Evolutionary conservation across 2,113 vertebrate genomes (phyloP).

Genomic region (Poeciliopsis prolifica): DNA sequence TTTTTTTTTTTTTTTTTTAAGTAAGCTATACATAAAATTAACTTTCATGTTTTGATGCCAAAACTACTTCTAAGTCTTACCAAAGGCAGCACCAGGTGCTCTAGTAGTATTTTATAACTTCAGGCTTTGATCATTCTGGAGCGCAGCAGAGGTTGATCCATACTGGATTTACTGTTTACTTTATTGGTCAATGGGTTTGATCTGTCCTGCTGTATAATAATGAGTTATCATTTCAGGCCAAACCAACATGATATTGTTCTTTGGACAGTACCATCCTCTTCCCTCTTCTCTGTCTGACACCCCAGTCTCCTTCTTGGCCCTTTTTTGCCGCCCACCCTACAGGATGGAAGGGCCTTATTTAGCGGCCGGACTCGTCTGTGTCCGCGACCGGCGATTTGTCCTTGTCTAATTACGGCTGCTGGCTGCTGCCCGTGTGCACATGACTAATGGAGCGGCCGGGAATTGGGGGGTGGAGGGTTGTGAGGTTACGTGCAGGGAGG

Average conservation of each 20-base stretch:
- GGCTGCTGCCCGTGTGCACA: conserved; percentile 87
- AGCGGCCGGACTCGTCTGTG: conserved; percentile 82
- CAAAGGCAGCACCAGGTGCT: neutral
- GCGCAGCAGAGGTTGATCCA: neutral
- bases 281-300: conserved; percentile 36
- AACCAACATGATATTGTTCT: conserved; percentile 44
- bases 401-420: conserved; percentile 96
- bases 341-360: conserved; percentile 83
- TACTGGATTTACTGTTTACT: conserved; percentile 34
- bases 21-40: too few relatives aligned
- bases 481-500: conserved; percentile 74
- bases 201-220: conserved; percentile 62
- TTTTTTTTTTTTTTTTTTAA: too few relatives aligned
- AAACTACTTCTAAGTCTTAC: neutral
- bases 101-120: neutral
- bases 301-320: conserved; percentile 62
- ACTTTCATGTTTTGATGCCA: neutral
- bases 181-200: conserved; percentile 14
- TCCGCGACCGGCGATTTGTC: conserved; percentile 85
- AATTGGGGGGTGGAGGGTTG: conserved; percentile 75
- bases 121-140: neutral
- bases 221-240: conserved; percentile 53
- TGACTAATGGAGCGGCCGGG: conserved; percentile 88
- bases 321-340: conserved; percentile 73
- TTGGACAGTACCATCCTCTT: conserved; percentile 55